Evolutionary conservation across 2,797 vertebrate genomes (phyloP).

Genomic region (Bryconaethiops microstoma): DNA sequence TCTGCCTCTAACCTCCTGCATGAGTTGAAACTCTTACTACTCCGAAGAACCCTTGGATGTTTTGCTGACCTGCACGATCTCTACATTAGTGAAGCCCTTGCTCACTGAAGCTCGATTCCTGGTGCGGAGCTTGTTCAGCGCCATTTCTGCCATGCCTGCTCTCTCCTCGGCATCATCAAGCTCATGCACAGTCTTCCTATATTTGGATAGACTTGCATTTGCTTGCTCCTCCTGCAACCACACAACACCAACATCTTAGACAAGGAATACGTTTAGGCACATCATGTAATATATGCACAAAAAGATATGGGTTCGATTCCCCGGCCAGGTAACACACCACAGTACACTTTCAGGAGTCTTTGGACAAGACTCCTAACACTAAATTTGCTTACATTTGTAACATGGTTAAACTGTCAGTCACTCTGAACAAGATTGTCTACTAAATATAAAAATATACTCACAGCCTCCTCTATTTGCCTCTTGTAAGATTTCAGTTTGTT

Average conservation of each 20-base stretch:
- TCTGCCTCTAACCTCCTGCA: constrained; percentile 23
- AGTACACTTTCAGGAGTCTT: too few species aligned
- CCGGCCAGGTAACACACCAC: too few species aligned
- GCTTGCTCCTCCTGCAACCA: constrained; percentile 73
- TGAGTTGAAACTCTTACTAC: constrained; percentile 45
- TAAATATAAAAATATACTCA: constrained; percentile 31
- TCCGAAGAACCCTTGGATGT: constrained; percentile 61
- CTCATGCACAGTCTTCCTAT: constrained; percentile 69
- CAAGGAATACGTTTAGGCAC: not conserved
- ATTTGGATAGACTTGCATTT: constrained; percentile 73
- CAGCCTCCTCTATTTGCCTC: constrained; percentile 72
- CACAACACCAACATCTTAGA: not conserved
- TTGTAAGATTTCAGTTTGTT: constrained; percentile 78
- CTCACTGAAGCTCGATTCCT: constrained; percentile 62
- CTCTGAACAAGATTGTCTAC: too few species aligned
- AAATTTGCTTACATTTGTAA: too few species aligned
- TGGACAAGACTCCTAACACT: too few species aligned
- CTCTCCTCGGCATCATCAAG: constrained; percentile 72
- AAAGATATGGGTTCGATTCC: too few species aligned
- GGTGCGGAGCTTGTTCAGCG: constrained; percentile 73
- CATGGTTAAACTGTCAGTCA: too few species aligned
- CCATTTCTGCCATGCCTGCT: constrained; percentile 67
- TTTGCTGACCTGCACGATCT: constrained; percentile 74
- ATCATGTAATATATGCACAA: too few species aligned
- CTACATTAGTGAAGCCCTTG: constrained; percentile 72